Evolutionary conservation across 2,797 vertebrate species (phyloP).

Genomic region (Sciurus vulgaris): DNA sequence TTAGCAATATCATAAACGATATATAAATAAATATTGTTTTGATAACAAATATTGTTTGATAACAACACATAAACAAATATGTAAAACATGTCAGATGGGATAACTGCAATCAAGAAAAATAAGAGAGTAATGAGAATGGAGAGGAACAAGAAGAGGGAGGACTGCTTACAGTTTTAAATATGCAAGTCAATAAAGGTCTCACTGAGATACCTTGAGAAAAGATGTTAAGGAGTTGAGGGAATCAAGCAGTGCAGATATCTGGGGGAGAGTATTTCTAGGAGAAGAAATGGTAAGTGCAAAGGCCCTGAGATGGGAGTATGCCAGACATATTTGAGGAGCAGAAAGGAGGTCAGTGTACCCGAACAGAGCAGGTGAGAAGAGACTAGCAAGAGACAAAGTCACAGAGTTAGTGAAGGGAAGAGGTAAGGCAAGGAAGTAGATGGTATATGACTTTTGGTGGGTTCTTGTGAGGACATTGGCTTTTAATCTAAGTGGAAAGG

Average conservation of each 20-base stretch:
- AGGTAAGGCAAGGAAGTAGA: background rate
- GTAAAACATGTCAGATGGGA: background rate
- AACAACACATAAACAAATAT: background rate
- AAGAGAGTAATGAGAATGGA: background rate
- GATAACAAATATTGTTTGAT: no score
- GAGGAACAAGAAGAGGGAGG: background rate
- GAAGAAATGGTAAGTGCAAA: conserved; percentile 1
- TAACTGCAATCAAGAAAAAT: conserved; percentile 32
- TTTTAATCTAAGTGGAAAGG: conserved; percentile 34
- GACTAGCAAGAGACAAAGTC: background rate
- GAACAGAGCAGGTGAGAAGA: background rate
- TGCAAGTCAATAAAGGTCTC: background rate
- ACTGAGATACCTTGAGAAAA: conserved; percentile 30
- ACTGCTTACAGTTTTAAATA: background rate
- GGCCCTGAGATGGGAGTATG: background rate
- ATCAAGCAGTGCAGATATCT: background rate
- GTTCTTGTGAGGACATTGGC: background rate
- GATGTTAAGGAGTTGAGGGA: background rate
- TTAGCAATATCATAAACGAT: conserved; percentile 23
- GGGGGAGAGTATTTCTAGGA: background rate
- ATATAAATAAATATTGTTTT: no score
- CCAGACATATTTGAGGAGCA: background rate
- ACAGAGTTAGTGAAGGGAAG: background rate
- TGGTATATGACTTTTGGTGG: background rate
- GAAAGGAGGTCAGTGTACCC: background rate